phyloP scores from a whole-genome alignment of 2,888 invertebrate genomes.

The Silvanus unidentatus region DNA sequence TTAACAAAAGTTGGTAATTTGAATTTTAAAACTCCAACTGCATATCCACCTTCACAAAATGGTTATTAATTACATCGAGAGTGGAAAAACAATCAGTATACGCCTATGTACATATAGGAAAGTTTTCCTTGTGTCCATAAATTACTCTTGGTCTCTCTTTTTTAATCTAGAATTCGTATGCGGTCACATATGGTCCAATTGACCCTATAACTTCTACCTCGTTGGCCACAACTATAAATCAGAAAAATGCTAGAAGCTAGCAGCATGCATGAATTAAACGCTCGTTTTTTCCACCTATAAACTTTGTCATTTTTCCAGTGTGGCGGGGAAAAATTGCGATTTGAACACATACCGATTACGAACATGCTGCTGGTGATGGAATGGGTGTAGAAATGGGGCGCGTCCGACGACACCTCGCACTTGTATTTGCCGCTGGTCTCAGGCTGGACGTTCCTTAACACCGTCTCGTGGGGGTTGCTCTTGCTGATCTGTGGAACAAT shows the following conservation, averaged over 20 bases:
- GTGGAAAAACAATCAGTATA: too few relatives aligned
- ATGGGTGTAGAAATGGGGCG: constrained; percentile 65
- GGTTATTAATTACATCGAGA: too few relatives aligned
- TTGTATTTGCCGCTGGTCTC: constrained; percentile 67
- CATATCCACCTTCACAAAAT: too few relatives aligned
- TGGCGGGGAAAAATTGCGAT: too few relatives aligned
- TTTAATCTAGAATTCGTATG: constrained; percentile 19
- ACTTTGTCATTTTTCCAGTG: too few relatives aligned
- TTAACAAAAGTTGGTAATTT: too few relatives aligned
- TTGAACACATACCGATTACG: constrained; percentile 61
- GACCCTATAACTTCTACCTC: constrained; percentile 33
- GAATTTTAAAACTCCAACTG: too few relatives aligned
- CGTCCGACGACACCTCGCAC: constrained; percentile 71
- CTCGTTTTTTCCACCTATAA: constrained; percentile 2
- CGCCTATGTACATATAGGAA: too few relatives aligned
- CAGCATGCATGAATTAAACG: constrained; percentile 13
- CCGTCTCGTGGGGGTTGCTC: constrained; percentile 59
- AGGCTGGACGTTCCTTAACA: constrained; percentile 62
- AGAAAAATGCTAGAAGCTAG: constrained; percentile 13
- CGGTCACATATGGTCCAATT: constrained; percentile 35
- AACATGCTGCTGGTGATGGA: constrained; percentile 62
- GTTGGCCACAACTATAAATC: constrained; percentile 31
- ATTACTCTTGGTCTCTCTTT: too few relatives aligned
- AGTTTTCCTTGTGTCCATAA: too few relatives aligned
- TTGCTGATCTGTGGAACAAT: constrained; percentile 51